Evolutionary conservation across 2,797 vertebrate species (phyloP).

Genomic region (Eulemur coronatus): DNA sequence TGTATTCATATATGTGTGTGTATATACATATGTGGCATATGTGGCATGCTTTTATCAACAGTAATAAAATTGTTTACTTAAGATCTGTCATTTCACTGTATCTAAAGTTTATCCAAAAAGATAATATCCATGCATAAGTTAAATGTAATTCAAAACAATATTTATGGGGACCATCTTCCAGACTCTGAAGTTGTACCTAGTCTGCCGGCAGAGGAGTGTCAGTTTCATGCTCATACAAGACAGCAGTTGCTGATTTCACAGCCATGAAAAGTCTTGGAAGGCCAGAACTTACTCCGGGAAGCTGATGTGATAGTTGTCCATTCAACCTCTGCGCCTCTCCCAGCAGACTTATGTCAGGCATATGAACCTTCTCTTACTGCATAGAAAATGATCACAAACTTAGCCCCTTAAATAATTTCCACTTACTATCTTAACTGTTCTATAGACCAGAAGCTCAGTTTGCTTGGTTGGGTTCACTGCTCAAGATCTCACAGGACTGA

Average conservation of each 20-base stretch:
- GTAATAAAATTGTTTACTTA: neutral
- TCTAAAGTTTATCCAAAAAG: neutral
- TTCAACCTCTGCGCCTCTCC: neutral
- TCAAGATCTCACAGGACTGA: neutral
- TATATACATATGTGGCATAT: too few species aligned
- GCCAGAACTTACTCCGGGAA: neutral
- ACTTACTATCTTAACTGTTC: neutral
- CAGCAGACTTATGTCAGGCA: neutral
- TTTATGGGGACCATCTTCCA: neutral
- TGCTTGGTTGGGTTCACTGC: neutral
- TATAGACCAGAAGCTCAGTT: neutral
- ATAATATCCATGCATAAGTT: neutral
- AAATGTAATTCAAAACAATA: neutral
- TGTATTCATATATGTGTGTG: too few species aligned
- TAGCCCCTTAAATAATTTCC: neutral
- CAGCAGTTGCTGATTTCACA: neutral
- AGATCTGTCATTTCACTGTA: fast-evolving
- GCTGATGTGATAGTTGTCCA: neutral
- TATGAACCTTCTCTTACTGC: neutral
- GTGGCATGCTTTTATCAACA: neutral
- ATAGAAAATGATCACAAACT: neutral
- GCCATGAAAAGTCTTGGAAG: neutral
- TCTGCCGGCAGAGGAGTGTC: neutral
- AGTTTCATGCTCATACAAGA: neutral
- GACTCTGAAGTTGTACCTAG: fast-evolving